phyloP scores from a whole-genome alignment of 1,140 invertebrate genomes.

The Oncopodura yosiiana region DNA sequence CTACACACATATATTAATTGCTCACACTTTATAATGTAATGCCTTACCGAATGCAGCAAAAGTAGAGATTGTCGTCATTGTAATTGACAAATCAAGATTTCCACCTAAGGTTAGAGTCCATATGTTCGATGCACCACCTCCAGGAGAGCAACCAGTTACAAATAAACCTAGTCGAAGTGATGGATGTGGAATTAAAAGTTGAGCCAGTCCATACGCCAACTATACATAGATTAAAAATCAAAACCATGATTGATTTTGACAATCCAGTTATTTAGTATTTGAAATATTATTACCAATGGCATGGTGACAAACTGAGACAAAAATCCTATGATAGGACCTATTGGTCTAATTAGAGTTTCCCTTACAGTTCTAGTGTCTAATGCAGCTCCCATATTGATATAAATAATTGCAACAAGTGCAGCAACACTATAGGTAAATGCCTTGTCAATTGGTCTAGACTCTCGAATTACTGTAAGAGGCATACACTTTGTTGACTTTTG shows the following conservation, averaged over 20 bases:
- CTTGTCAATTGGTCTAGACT: constrained; percentile 55
- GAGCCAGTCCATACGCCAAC: constrained; percentile 66
- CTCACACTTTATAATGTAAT: background rate
- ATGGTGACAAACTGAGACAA: constrained; percentile 75
- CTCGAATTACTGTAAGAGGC: constrained; percentile 52
- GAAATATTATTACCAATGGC: constrained; percentile 60
- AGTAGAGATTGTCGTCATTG: constrained; percentile 85
- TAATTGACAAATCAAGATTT: constrained; percentile 78
- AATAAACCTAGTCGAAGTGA: constrained; percentile 77
- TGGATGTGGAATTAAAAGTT: constrained; percentile 57
- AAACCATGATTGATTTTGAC: background rate
- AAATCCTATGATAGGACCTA: constrained; percentile 75
- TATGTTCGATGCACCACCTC: constrained; percentile 89
- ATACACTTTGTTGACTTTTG: constrained; percentile 35
- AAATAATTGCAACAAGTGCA: constrained; percentile 68
- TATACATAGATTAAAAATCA: constrained; percentile 40
- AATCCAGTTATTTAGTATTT: background rate
- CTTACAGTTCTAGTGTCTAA: constrained; percentile 65
- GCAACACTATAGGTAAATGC: constrained; percentile 69
- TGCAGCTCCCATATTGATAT: constrained; percentile 88
- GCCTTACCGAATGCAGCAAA: constrained; percentile 65
- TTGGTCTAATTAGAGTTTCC: constrained; percentile 58
- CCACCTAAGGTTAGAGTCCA: constrained; percentile 81
- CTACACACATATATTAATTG: background rate
- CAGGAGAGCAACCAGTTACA: constrained; percentile 80